Base-by-base conservation (phyloP, 2,797 vertebrate genomes). In the Chelon labrosus region DNA sequence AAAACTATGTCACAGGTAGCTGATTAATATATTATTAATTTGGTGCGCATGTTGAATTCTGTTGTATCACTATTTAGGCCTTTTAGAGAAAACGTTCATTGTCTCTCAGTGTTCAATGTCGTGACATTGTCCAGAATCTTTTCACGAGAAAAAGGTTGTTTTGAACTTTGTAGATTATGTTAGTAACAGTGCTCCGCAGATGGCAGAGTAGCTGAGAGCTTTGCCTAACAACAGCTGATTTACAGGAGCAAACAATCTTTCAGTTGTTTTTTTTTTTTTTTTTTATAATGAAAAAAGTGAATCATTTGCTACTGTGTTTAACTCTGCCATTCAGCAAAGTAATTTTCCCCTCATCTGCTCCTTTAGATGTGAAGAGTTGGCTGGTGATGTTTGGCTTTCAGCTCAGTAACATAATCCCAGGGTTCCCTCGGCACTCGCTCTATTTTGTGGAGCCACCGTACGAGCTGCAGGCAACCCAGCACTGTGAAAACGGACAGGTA, bases 371-470 rank as follows among this genome's bases (percentile, higher is more conserved):
- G 91, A 99, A 99, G 93, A 99, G 97, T 92, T 99, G 98, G 98
- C 94, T 99, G 88, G 97, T 99, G 90, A 99, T 99, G 97, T 99
- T 99, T 90, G 98, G 98, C 88, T 99, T 99, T 94, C 98, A 99
- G 92, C 96, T 99, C 65, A 99, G 97, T 92, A 99, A 99, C 94
- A 99, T 99, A 82, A 99, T 99, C 89, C 97, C 98, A 19, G 97
- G 98, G 71, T 99, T 99, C 90, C 98, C 98, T 64, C 96, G 97
- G 90, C 97, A 98, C 91, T 96, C 96, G 71, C 95, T 98, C 90
- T 98, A 99, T 82, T 99, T 99, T 70, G 98, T 99, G 86, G 96
- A 98, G 86, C 97, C 98, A 0, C 97, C 98, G 0, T 98, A 97
- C 0, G 98, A 99, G 85, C 84, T 99, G 79, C 96, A 96, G 55